Base-by-base conservation (phyloP, 2,888 invertebrate genomes). In the Linnaemya vulpina region DNA sequence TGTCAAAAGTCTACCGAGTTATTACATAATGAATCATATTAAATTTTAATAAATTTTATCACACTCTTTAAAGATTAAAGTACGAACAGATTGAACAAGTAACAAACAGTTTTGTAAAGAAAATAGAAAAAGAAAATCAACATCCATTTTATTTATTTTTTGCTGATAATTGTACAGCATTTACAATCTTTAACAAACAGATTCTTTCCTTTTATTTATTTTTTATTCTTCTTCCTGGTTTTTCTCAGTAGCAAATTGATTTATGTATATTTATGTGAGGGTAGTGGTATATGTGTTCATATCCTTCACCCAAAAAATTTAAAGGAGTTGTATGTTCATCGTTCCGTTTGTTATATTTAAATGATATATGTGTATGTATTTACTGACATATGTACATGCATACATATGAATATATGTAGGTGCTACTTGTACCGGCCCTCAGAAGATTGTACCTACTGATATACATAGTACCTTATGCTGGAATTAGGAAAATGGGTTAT, bases 221-320 rank as follows among this genome's bases (percentile, higher is more conserved):
- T 38, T 40, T n/a, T 30, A n/a, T 17, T 43, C n/a, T 58, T 43
- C 55, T 17, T 25, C 38, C 15, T 55, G 43, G 15, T 1, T 62
- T 76, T 71, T 71, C 68, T 55, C 53, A 22, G 17, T 63, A 70
- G 75, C 70, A 82, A 82, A 82, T 70, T 82, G 75, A 82, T 70
- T 82, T 75, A 81, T 68, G 53, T 51, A n/a, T 20, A 30, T 30
- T 30, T 30, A 30, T 30, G 30, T 30, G 5, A 30, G 30, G 5
- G 30, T 30, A 30, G 5, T 30, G 30, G 30, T 30, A 5, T 30
- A 30, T 30, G 5, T 5, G 5, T 2, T 30, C 5, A 30, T 3
- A 30, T 3, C 30, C 30, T 30, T 30, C 30, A 30, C 5, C 2
- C 2, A 30, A 30, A 5, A 30, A 30, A 30, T 30, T 30, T 5